Evolutionary conservation across 2,888 invertebrate species (phyloP).

Genomic region (Ptychoptera albimana): DNA sequence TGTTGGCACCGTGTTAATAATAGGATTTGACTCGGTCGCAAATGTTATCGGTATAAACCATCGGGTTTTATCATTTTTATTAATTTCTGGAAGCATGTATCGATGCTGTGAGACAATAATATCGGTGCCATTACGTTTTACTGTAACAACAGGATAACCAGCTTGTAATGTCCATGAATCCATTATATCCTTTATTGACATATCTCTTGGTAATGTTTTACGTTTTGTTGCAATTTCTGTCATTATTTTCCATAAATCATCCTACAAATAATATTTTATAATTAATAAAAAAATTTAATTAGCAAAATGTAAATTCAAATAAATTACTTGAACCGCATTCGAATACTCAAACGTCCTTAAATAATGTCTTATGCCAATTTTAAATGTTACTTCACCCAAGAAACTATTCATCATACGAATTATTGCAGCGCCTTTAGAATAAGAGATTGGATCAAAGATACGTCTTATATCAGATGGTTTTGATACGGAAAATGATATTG

Average conservation of each 20-base stretch:
- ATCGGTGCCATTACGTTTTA: slow-evolving; percentile 28
- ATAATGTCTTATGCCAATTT: slow-evolving; percentile 35
- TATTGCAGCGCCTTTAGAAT: slow-evolving; percentile 54
- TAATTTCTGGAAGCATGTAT: slow-evolving; percentile 22
- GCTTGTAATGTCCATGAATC: slow-evolving; percentile 49
- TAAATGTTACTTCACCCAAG: slow-evolving; percentile 44
- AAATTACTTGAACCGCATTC: slow-evolving; percentile 39
- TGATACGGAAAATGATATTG: slow-evolving; percentile 45
- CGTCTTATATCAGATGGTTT: slow-evolving; percentile 44
- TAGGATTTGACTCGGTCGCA: slow-evolving; percentile 22
- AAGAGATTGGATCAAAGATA: slow-evolving; percentile 57
- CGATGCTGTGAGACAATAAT: slow-evolving; percentile 21
- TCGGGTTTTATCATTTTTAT: slow-evolving; percentile 20
- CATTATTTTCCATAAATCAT: slow-evolving; percentile 50
- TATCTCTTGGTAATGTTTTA: slow-evolving; percentile 23
- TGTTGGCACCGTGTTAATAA: slow-evolving; percentile 22
- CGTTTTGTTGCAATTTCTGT: slow-evolving; percentile 37
- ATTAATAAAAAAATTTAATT: not conserved
- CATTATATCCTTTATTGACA: slow-evolving; percentile 44
- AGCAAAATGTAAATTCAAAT: slow-evolving; percentile 12
- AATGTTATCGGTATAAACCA: slow-evolving; percentile 28
- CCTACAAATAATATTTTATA: slow-evolving; percentile 3
- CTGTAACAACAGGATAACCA: slow-evolving; percentile 49
- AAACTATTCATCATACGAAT: slow-evolving; percentile 57
- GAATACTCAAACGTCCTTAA: slow-evolving; percentile 35